Evolutionary conservation across 2,888 invertebrate species (phyloP).

Genomic region (Temnothorax rugatulus): DNA sequence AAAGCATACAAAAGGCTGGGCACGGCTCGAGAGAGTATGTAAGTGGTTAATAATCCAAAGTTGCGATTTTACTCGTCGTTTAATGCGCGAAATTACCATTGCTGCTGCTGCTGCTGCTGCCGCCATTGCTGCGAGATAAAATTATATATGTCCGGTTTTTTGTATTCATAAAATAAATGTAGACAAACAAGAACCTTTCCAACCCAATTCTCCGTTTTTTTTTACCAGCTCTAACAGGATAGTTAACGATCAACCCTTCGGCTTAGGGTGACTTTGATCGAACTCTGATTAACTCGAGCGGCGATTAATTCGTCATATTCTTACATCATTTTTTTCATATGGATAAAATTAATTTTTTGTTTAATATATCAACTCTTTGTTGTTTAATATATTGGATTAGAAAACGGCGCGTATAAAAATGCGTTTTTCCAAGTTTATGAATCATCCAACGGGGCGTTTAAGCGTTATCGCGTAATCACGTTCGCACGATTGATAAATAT

Average conservation of each 20-base stretch:
- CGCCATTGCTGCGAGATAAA: neutral
- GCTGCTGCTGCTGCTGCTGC: neutral
- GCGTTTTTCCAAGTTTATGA: neutral
- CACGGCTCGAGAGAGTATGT: neutral
- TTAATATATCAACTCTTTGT: too few species aligned
- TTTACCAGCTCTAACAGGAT: neutral
- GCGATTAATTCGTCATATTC: too few species aligned
- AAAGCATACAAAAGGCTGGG: neutral
- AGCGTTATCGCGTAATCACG: neutral
- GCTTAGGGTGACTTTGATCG: neutral
- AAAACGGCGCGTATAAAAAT: neutral
- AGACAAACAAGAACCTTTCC: neutral
- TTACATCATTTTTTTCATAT: too few species aligned
- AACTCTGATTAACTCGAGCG: neutral
- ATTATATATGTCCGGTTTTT: slow-evolving; percentile 20
- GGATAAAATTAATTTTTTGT: too few species aligned
- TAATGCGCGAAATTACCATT: slow-evolving; percentile 19
- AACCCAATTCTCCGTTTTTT: neutral
- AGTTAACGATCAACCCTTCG: neutral
- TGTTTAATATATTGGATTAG: too few species aligned
- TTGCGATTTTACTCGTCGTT: slow-evolving; percentile 26
- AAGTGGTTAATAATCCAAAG: neutral
- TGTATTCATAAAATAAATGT: slow-evolving; percentile 25
- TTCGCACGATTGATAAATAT: neutral
- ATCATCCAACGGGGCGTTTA: neutral